phyloP scores from a whole-genome alignment of 2,888 invertebrate species.

The Altica lythri region DNA sequence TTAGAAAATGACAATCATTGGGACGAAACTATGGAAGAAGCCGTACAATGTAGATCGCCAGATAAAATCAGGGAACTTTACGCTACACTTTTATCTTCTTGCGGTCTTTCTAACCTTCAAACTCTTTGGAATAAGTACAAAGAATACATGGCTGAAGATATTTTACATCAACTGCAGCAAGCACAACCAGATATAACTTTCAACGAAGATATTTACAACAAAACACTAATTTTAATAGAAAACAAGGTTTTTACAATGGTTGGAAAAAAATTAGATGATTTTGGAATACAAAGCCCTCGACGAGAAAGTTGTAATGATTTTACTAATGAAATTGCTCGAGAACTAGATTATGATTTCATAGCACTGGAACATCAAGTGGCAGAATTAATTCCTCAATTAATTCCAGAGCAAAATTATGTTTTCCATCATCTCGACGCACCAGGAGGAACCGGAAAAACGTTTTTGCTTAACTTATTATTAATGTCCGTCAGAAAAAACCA shows the following conservation, averaged over 20 bases:
- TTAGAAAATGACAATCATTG: slow-evolving; percentile 36
- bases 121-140: background rate
- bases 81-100: background rate
- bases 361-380: background rate
- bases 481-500: background rate
- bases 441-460: background rate
- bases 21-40: slow-evolving; percentile 1
- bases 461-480: background rate
- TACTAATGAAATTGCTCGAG: background rate
- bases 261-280: background rate
- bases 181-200: background rate
- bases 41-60: background rate
- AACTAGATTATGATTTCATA: background rate
- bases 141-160: slow-evolving; percentile 2
- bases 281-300: background rate
- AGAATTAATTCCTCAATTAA: background rate
- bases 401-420: background rate
- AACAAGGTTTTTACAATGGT: background rate
- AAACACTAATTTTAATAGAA: background rate
- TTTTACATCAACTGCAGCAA: background rate
- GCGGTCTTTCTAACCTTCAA: background rate
- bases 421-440: background rate
- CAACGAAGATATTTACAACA: background rate
- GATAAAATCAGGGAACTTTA: background rate
- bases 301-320: background rate